Percentiles rank a stretch among this genome's conserved stretches.
Conservation (phyloP, 2,113 vertebrate species). For the Psophia crepitans region DNA sequence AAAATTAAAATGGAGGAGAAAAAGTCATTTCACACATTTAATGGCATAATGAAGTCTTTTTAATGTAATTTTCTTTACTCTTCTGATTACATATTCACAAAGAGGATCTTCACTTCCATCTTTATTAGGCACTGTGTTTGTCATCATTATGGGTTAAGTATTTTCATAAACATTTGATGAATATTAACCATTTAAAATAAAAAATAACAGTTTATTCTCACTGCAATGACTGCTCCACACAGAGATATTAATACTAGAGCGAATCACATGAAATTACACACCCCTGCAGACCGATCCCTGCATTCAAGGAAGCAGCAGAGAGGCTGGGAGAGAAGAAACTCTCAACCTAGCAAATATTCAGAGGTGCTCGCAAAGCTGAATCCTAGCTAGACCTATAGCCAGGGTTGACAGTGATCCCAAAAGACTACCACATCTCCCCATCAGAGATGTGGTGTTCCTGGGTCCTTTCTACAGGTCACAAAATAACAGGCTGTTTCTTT, state of each 20-base stretch:
- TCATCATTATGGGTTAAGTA: slow-evolving; percentile 58
- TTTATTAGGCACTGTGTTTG: slow-evolving; percentile 53
- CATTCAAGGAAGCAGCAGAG: not conserved
- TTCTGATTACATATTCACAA: slow-evolving; percentile 68
- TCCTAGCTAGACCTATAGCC: not conserved
- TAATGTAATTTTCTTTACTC: slow-evolving; percentile 70
- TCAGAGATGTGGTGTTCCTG: not conserved
- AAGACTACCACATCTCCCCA: not conserved
- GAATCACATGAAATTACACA: slow-evolving; percentile 14
- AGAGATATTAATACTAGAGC: slow-evolving; percentile 39
- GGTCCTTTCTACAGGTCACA: not conserved
- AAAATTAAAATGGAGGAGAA: slow-evolving; percentile 66
- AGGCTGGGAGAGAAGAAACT: not conserved
- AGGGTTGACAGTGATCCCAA: not conserved
- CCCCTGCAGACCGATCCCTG: not conserved
- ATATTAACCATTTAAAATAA: slow-evolving; percentile 73
- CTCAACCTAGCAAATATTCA: not conserved
- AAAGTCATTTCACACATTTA: slow-evolving; percentile 67
- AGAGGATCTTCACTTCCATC: slow-evolving; percentile 67
- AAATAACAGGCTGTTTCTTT: not conserved
- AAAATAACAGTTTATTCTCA: slow-evolving; percentile 63
- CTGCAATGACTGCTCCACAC: slow-evolving; percentile 33
- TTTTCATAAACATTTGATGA: slow-evolving; percentile 67
- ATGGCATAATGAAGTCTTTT: slow-evolving; percentile 66
- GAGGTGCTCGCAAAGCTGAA: not conserved